A percentile compares a stretch with the other conserved stretches of the same genome.
These are phyloP conservation scores for Leptopilina drosophilae DNA, from an alignment of 2,888 invertebrate species.

Conservation along the genomic window DNA sequence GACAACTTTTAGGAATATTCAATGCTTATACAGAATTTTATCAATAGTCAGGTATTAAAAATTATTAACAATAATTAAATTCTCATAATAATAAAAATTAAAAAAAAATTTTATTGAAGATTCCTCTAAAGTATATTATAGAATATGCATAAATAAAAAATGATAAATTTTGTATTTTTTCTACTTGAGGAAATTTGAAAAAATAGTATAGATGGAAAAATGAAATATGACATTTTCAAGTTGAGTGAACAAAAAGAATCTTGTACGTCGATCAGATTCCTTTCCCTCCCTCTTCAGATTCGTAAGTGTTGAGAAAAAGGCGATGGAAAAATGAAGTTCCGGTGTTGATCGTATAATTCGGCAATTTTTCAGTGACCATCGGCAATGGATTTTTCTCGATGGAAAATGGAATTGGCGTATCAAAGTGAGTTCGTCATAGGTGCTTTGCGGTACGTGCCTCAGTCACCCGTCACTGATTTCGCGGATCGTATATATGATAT, in stretches of 20 bases:
- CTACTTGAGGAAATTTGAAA: not conserved
- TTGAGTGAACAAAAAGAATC: slow-evolving; percentile 13
- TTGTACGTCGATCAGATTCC: slow-evolving; percentile 19
- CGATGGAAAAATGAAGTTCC: slow-evolving; percentile 29
- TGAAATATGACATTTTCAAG: slow-evolving; percentile 19
- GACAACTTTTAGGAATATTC: too few species aligned
- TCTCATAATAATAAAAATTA: too few species aligned
- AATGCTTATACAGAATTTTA: too few species aligned
- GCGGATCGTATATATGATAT: slow-evolving; percentile 61
- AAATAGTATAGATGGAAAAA: not conserved
- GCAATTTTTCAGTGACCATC: slow-evolving; percentile 56
- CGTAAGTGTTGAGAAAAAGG: slow-evolving; percentile 33
- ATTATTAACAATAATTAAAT: too few species aligned
- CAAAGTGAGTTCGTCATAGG: slow-evolving; percentile 69
- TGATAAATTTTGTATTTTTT: not conserved
- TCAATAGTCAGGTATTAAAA: too few species aligned
- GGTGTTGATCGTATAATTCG: slow-evolving; percentile 37
- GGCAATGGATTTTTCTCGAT: slow-evolving; percentile 62
- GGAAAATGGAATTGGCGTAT: slow-evolving; percentile 68
- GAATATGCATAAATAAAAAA: not conserved
- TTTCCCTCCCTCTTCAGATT: not conserved
- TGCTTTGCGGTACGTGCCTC: slow-evolving; percentile 68
- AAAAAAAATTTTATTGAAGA: too few species aligned
- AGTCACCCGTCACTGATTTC: slow-evolving; percentile 68
- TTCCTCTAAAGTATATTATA: too few species aligned